Evolutionary conservation across 1,140 invertebrate genomes (phyloP).

Genomic region (Leguminivora glycinivorella): DNA sequence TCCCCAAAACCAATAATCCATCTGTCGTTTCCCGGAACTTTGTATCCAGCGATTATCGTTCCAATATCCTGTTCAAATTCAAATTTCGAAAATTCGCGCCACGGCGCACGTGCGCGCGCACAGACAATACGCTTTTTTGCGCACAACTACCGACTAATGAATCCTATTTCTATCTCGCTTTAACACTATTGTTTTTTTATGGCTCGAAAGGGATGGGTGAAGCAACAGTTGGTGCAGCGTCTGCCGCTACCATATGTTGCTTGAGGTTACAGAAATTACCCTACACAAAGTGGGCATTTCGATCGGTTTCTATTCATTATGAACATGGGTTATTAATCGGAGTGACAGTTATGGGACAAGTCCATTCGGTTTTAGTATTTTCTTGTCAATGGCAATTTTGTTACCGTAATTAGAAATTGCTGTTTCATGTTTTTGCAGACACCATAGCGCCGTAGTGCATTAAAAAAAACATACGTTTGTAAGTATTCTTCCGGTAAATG

Average conservation of each 20-base stretch:
- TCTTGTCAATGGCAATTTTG: not conserved
- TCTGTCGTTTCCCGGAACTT: slow-evolving; percentile 55
- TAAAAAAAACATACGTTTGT: not conserved
- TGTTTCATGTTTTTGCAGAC: not conserved
- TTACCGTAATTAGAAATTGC: not conserved
- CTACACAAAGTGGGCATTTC: slow-evolving; percentile 56
- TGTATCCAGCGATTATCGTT: slow-evolving; percentile 50
- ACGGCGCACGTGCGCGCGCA: slow-evolving; percentile 66
- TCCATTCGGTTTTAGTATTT: not conserved
- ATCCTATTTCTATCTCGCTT: slow-evolving; percentile 52
- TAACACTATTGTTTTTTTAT: slow-evolving; percentile 29
- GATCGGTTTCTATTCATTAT: slow-evolving; percentile 63
- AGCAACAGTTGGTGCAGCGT: slow-evolving; percentile 68
- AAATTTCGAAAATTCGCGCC: slow-evolving; percentile 67
- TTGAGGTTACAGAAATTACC: slow-evolving; percentile 73
- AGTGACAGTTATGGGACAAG: slow-evolving; percentile 23
- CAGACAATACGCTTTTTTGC: slow-evolving; percentile 67
- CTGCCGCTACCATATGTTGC: slow-evolving; percentile 72
- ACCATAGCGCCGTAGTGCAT: not conserved
- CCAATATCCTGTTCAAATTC: slow-evolving; percentile 71
- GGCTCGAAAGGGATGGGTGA: slow-evolving; percentile 46
- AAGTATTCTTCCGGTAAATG: too few relatives aligned
- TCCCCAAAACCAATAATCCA: slow-evolving; percentile 49
- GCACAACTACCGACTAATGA: slow-evolving; percentile 73
- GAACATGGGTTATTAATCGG: slow-evolving; percentile 16